Percentiles rank a stretch among this genome's conserved stretches.
Conservation (phyloP, 2,797 vertebrate genomes). For the Jordanella pulchra region DNA sequence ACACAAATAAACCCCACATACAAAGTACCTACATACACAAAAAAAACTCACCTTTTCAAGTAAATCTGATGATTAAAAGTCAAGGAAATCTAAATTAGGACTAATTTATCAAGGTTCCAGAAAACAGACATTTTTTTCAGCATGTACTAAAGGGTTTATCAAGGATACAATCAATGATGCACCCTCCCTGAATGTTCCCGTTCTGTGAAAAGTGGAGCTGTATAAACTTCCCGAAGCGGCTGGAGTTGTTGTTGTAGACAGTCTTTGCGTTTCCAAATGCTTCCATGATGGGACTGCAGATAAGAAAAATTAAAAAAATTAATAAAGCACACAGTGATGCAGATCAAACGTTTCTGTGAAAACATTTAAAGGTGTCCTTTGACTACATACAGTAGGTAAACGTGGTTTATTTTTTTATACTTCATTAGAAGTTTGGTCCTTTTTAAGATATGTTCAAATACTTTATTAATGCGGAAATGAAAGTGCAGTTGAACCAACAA, state of each 20-base stretch:
- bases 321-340: background rate
- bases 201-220: constrained; percentile 91
- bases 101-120: background rate
- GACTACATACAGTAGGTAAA: background rate
- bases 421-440: too few species aligned
- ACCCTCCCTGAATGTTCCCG: constrained; percentile 90
- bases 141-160: background rate
- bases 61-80: constrained; percentile 68
- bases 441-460: too few species aligned
- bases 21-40: background rate
- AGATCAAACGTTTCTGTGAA: background rate
- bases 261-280: constrained; percentile 94
- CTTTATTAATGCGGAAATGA: too few species aligned
- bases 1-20: background rate
- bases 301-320: constrained; percentile 13
- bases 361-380: background rate
- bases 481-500: too few species aligned
- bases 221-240: constrained; percentile 93
- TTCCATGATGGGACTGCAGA: constrained; percentile 88
- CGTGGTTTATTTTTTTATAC: too few species aligned
- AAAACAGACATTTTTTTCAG: background rate
- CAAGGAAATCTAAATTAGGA: constrained; percentile 48
- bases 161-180: constrained; percentile 93
- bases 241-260: constrained; percentile 94
- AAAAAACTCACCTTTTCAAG: constrained; percentile 72